Conservation (phyloP, 2,797 vertebrate species). For the Novumbra hubbsi region DNA sequence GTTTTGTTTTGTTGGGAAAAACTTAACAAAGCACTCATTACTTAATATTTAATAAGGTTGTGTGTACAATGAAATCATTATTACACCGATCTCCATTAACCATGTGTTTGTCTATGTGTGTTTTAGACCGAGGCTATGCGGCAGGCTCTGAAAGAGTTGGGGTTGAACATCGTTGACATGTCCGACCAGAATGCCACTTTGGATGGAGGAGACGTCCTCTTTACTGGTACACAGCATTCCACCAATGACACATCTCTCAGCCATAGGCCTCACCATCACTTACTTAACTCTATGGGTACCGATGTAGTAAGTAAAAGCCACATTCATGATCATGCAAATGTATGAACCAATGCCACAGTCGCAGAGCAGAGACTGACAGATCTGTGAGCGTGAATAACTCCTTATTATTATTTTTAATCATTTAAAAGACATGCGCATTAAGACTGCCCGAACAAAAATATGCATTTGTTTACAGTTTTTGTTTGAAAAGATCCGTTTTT, state of each 20-base stretch:
- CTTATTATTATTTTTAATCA: neutral
- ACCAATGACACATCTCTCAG: neutral
- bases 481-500: no score
- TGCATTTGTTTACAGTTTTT: no score
- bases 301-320: neutral
- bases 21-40: no score
- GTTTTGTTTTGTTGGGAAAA: no score
- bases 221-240: slow-evolving; percentile 81
- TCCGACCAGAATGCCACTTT: slow-evolving; percentile 88
- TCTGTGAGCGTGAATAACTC: neutral
- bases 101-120: slow-evolving; percentile 14
- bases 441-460: no score
- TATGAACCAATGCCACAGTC: neutral
- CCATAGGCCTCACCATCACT: neutral
- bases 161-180: slow-evolving; percentile 93
- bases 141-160: slow-evolving; percentile 80
- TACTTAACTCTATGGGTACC: neutral
- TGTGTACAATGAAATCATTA: no score
- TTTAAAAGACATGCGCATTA: no score
- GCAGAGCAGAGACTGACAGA: neutral
- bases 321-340: neutral
- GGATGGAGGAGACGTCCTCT: slow-evolving; percentile 96
- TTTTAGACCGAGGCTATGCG: slow-evolving; percentile 85
- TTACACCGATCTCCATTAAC: neutral
- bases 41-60: no score